Evolutionary conservation across 2,113 vertebrate genomes (phyloP).

Genomic region (Oreochromis spilurus): DNA sequence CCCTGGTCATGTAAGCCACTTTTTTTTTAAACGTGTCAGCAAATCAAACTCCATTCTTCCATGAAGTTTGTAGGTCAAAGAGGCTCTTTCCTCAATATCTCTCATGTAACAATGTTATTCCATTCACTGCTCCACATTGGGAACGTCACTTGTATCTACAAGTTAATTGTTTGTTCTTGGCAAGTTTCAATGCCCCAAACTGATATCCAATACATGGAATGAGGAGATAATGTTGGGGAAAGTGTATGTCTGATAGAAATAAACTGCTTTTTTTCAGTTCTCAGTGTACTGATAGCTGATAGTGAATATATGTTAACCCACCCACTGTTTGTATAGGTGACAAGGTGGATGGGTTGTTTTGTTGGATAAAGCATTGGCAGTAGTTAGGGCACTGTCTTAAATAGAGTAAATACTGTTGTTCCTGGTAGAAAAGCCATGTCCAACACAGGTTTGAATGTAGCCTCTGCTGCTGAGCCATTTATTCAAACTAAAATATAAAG

Average conservation of each 20-base stretch:
- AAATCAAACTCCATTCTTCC: not conserved
- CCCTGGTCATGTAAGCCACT: not conserved
- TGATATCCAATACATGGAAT: not conserved
- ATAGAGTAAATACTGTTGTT: not conserved
- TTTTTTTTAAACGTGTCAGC: not conserved
- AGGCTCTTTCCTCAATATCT: not conserved
- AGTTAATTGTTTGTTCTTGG: not conserved
- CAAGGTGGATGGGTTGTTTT: accelerated
- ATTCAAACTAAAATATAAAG: not conserved
- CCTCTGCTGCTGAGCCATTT: not conserved
- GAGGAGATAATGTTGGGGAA: not conserved
- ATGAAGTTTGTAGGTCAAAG: not conserved
- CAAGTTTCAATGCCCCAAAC: not conserved
- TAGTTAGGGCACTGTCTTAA: not conserved
- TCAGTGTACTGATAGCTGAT: not conserved
- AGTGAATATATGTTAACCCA: not conserved
- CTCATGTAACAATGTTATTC: not conserved
- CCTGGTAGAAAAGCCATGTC: not conserved
- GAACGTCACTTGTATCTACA: not conserved
- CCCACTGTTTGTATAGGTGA: not conserved
- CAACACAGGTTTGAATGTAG: not conserved
- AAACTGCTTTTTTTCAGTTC: not conserved
- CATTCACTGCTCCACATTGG: not conserved
- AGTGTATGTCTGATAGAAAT: not conserved
- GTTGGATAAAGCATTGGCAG: not conserved